phyloP scores from a whole-genome alignment of 2,888 invertebrate species.

The Pyrochroa serraticornis region DNA sequence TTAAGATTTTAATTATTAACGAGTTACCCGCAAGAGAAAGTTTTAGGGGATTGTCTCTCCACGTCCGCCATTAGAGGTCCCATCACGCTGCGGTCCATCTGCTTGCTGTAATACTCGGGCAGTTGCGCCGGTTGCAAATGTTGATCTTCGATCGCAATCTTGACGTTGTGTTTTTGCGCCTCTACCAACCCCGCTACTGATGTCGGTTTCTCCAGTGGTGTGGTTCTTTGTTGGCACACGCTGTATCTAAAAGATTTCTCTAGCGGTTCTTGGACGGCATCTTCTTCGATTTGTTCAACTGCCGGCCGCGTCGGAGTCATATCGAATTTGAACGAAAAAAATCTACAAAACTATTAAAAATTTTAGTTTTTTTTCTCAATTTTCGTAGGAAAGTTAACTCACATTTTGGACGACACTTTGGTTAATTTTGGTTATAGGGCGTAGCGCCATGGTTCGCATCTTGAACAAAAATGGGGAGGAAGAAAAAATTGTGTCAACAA shows the following conservation, averaged over 20 bases:
- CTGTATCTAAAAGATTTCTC: constrained; percentile 29
- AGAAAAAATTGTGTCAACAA: no score
- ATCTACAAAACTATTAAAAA: constrained; percentile 12
- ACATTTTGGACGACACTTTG: constrained; percentile 21
- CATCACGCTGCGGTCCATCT: constrained; percentile 18
- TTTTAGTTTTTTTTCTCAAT: not conserved
- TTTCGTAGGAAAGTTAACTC: not conserved
- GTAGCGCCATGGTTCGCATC: constrained; percentile 13
- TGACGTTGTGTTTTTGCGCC: constrained; percentile 4
- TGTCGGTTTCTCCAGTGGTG: constrained; percentile 12
- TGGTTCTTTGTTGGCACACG: constrained; percentile 35
- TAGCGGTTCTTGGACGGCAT: constrained; percentile 14
- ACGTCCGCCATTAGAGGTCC: constrained; percentile 17
- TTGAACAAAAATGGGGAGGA: not conserved
- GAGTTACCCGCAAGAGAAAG: constrained; percentile 1
- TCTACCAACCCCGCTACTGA: constrained; percentile 1
- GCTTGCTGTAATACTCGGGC: constrained; percentile 39
- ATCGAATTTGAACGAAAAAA: constrained; percentile 17
- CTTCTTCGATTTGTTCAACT: constrained; percentile 24
- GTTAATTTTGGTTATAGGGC: constrained; percentile 18
- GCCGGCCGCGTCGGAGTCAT: constrained; percentile 22
- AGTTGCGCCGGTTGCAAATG: constrained; percentile 40
- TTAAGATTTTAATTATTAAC: no score
- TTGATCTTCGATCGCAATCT: constrained; percentile 31
- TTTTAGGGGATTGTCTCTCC: constrained; percentile 21